These are phyloP conservation scores for Cantharis rufa DNA, from an alignment of 2,888 invertebrate genomes.

Conservation along the genomic window DNA sequence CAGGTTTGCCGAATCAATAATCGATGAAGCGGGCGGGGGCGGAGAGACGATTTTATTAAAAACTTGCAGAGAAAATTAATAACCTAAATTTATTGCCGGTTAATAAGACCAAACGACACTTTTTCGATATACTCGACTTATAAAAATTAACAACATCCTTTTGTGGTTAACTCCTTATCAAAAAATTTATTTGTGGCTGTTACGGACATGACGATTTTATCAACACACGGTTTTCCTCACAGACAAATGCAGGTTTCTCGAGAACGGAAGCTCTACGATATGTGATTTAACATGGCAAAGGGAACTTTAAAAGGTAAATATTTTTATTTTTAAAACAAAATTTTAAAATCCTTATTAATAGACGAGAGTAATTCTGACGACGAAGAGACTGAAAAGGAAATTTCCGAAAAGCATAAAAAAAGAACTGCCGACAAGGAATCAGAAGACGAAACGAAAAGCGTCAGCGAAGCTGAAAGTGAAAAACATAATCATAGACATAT, in stretches of 20 bases:
- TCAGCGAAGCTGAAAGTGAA: neutral
- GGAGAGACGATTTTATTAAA: neutral
- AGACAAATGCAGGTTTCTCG: neutral
- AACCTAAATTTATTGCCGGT: neutral
- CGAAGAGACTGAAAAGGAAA: neutral
- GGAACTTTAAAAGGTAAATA: conserved; percentile 1
- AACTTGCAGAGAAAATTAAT: neutral
- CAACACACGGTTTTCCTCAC: neutral
- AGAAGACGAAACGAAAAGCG: neutral
- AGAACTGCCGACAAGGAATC: neutral
- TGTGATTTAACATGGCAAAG: conserved; percentile 2
- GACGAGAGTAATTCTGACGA: neutral
- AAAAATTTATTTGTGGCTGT: neutral
- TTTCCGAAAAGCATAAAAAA: neutral
- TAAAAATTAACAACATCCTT: neutral
- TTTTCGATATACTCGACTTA: neutral
- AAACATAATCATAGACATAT: neutral
- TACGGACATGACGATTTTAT: neutral
- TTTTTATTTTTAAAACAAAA: neutral
- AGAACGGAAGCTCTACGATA: neutral
- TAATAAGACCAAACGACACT: neutral
- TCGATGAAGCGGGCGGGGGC: neutral
- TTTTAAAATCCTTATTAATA: neutral
- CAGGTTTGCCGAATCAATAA: neutral
- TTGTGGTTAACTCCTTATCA: neutral